Evolutionary conservation across 2,113 vertebrate species (phyloP).

Genomic region (Murina feae): DNA sequence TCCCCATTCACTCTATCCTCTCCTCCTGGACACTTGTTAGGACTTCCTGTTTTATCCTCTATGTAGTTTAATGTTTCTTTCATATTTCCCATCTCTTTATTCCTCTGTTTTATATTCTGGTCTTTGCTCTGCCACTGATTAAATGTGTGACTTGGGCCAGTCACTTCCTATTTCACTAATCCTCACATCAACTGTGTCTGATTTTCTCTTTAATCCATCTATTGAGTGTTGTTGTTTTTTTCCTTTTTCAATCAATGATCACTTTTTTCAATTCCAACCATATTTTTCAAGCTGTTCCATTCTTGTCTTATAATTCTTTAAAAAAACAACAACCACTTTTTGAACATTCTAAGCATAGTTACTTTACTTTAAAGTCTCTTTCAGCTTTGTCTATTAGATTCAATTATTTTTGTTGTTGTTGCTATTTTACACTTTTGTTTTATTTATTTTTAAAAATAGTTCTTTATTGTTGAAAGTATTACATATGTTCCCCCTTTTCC

Average conservation of each 20-base stretch:
- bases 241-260: background rate
- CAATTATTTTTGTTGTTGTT: background rate
- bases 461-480: too few relatives aligned
- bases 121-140: background rate
- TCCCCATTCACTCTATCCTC: background rate
- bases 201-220: background rate
- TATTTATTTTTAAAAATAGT: too few relatives aligned
- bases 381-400: background rate
- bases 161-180: slow-evolving; percentile 1
- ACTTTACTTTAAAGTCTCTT: slow-evolving; percentile 7
- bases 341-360: background rate
- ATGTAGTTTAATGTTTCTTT: background rate
- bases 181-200: background rate
- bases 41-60: background rate
- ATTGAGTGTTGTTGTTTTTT: background rate
- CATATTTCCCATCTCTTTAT: background rate
- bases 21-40: background rate
- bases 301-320: background rate
- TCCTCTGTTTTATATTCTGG: background rate
- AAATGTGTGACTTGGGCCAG: background rate
- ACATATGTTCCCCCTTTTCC: too few relatives aligned
- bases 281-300: background rate
- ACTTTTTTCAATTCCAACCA: background rate
- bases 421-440: too few relatives aligned
- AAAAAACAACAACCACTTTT: background rate